Base-by-base conservation (phyloP, 2,113 vertebrate species). In the Lagopus leucura region DNA sequence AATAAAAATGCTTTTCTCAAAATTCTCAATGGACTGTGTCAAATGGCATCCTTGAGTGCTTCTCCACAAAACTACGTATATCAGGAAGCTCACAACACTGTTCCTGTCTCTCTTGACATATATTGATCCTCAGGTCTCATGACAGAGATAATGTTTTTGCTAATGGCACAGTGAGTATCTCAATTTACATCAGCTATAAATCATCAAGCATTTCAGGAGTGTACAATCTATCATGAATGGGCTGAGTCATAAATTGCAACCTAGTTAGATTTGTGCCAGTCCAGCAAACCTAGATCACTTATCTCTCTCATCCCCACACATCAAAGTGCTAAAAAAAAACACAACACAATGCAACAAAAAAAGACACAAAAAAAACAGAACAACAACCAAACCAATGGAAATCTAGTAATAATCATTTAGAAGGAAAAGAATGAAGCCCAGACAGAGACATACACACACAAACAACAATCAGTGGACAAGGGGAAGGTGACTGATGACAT, bases 141-240 rank as follows among this genome's bases (percentile, higher is more conserved):
- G 8, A 85, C 82, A 81, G 47, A 54, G 58, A 85, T 95, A 96
- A 95, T 82, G 83, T 80, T 63, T 94, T 96, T 93, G 75, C 72
- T 96, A 97, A 96, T 90, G 86, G 71, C 74, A 69, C 71, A 75
- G 80, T 89, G 94, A 96, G 89, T 82, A 80, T 86, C 60, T 82
- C 82, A 67, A 84, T 95, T 95, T 95, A 58, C 89, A 94, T 89
- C 80, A 63, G 64, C 74, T 87, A 90, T 90, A 95, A 96, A 94
- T 96, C 84, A 91, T 63, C 7, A 1, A 21, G 80, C 42, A 40
- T 86, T 89, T 93, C 88, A 85, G 89, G 77, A 96, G 40, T 71
- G 34, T 86, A 85, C 77, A 87, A 82, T 86, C 80, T 90, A 70
- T 91, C 67, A 58, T 40, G 85, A 93, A 82, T 38, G 47, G 91